Percentiles rank a stretch among this genome's conserved stretches.
Evolutionary conservation across 1,140 invertebrate species (phyloP).

Genomic region (Drosophila tropicalis): DNA sequence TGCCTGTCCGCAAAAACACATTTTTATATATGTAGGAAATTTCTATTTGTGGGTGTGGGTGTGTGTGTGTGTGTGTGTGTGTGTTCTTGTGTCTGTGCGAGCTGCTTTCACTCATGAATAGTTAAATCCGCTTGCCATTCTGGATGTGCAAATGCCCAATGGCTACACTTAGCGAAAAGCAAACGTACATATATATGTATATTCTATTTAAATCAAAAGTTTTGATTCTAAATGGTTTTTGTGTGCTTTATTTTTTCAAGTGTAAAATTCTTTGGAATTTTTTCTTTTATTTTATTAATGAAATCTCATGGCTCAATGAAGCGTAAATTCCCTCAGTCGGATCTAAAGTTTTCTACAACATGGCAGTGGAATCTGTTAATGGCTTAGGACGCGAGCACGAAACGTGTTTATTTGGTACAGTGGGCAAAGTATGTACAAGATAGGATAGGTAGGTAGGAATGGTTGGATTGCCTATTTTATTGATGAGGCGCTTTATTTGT

Average conservation of each 20-base stretch:
- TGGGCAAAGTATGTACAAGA: constrained; percentile 23
- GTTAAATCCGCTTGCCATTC: constrained; percentile 65
- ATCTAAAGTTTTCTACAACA: constrained; percentile 54
- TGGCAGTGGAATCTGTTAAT: constrained; percentile 55
- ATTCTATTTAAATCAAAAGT: neutral
- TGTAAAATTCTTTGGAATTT: constrained; percentile 62
- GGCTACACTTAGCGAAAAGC: neutral
- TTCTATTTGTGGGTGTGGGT: constrained; percentile 17
- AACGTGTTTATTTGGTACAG: constrained; percentile 48
- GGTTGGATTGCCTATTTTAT: constrained; percentile 32
- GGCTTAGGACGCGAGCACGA: constrained; percentile 49
- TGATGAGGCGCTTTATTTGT: constrained; percentile 57
- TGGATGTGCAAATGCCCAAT: constrained; percentile 2
- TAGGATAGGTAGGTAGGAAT: too few relatives aligned
- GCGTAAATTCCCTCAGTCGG: constrained; percentile 65
- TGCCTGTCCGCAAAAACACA: constrained; percentile 22
- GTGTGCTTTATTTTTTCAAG: neutral
- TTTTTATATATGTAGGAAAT: neutral
- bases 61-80: constrained; percentile 29
- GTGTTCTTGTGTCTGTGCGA: constrained; percentile 32
- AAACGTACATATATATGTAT: too few relatives aligned
- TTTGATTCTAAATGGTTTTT: neutral
- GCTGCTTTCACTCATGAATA: constrained; percentile 69
- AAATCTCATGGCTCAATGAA: constrained; percentile 80
- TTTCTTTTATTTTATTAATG: constrained; percentile 78